These are phyloP conservation scores for Cherax quadricarinatus DNA, from an alignment of 1,140 invertebrate genomes.

Conservation along the genomic window DNA sequence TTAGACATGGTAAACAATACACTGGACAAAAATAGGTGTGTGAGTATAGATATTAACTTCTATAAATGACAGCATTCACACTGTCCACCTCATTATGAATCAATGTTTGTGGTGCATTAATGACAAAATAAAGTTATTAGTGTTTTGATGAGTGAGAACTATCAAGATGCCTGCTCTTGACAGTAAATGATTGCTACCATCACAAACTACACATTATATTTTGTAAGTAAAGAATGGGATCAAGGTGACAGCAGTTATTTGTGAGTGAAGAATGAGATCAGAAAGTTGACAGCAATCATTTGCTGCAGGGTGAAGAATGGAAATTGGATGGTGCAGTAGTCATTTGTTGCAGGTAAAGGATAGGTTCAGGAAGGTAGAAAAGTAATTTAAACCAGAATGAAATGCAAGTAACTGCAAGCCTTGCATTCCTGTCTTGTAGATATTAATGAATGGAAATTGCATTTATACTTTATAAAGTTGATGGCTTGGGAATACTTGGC, in stretches of 20 bases:
- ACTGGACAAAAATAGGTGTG: not conserved
- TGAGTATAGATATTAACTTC: not conserved
- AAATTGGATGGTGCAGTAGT: not conserved
- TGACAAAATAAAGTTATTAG: not conserved
- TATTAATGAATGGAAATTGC: no score
- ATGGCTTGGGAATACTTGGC: no score
- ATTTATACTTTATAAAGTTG: no score
- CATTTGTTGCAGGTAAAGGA: not conserved
- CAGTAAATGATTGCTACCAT: not conserved
- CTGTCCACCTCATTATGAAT: not conserved
- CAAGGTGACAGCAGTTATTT: no score
- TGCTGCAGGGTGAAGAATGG: not conserved
- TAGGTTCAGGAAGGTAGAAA: no score
- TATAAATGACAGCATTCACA: not conserved
- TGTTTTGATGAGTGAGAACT: constrained; percentile 36
- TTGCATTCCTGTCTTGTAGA: no score
- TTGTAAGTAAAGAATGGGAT: no score
- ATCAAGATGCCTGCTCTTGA: constrained; percentile 57
- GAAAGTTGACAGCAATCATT: not conserved
- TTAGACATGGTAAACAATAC: not conserved
- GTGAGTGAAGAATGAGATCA: no score
- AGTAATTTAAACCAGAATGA: no score
- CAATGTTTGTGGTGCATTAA: not conserved
- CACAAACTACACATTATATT: not conserved
- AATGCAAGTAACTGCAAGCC: no score